phyloP scores from a whole-genome alignment of 2,888 invertebrate genomes.

The Mythimna loreyi region DNA sequence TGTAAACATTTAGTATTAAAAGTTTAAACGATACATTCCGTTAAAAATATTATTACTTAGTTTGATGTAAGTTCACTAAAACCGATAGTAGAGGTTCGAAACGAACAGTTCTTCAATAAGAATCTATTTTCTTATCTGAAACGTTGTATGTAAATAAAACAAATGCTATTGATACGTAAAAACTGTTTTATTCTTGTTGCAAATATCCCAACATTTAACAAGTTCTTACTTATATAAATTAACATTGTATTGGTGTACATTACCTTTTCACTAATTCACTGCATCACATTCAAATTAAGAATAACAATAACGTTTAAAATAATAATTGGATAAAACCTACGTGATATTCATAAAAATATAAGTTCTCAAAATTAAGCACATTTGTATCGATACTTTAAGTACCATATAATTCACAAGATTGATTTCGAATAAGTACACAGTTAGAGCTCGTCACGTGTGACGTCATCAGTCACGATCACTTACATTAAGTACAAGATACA shows the following conservation, averaged over 20 bases:
- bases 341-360: slow-evolving; percentile 61
- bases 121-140: slow-evolving; percentile 64
- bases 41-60: slow-evolving; percentile 67
- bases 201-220: slow-evolving; percentile 74
- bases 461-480: slow-evolving; percentile 52
- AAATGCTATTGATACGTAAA: slow-evolving; percentile 73
- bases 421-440: slow-evolving; percentile 67
- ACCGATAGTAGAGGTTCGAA: slow-evolving; percentile 54
- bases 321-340: slow-evolving; percentile 70
- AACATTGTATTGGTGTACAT: slow-evolving; percentile 74
- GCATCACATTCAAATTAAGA: slow-evolving; percentile 76
- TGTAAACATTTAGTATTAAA: slow-evolving; percentile 77
- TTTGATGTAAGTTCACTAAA: slow-evolving; percentile 54
- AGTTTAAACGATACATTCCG: slow-evolving; percentile 83
- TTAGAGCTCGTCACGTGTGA: slow-evolving; percentile 46
- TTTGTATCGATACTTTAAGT: slow-evolving; percentile 59
- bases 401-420: slow-evolving; percentile 64
- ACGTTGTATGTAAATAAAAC: slow-evolving; percentile 64
- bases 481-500: slow-evolving; percentile 76
- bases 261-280: slow-evolving; percentile 68
- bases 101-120: slow-evolving; percentile 63
- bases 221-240: slow-evolving; percentile 71
- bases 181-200: slow-evolving; percentile 74
- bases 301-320: slow-evolving; percentile 63
- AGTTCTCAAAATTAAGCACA: slow-evolving; percentile 68